A percentile compares a stretch with the other conserved stretches of the same genome.
Conservation (phyloP, 2,113 vertebrate species). For the Ginglymostoma cirratum region DNA sequence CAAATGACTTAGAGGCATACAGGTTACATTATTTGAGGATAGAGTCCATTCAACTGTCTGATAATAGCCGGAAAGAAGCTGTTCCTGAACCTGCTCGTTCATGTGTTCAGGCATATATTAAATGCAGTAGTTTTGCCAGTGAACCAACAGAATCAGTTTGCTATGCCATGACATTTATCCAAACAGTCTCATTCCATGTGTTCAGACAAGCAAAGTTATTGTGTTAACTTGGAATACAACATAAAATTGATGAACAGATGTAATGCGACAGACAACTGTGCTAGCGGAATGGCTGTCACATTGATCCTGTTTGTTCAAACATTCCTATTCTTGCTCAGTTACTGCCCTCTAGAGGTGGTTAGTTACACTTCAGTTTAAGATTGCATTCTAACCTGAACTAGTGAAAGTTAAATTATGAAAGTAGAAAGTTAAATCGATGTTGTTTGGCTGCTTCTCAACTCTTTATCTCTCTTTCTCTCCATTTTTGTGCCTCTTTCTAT, state of each 20-base stretch:
- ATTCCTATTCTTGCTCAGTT: neutral
- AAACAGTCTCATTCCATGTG: too few relatives aligned
- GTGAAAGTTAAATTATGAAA: neutral
- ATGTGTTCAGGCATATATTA: neutral
- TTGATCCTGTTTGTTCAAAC: neutral
- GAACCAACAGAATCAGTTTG: neutral
- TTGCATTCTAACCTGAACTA: neutral
- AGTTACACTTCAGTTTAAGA: neutral
- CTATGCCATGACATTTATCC: neutral
- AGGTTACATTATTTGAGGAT: too few relatives aligned
- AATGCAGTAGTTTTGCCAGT: neutral
- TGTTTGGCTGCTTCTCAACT: neutral
- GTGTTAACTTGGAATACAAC: neutral
- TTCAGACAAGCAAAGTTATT: neutral
- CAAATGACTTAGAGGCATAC: too few relatives aligned
- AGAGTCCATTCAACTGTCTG: too few relatives aligned
- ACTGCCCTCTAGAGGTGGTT: neutral
- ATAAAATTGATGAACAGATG: neutral
- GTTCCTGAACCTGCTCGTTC: too few relatives aligned
- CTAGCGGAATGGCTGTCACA: neutral
- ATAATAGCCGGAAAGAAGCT: too few relatives aligned
- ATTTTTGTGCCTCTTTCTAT: neutral
- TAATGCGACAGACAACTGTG: neutral
- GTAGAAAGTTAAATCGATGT: neutral
- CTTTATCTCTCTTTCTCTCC: neutral